Base-by-base conservation (phyloP, 2,797 vertebrate genomes). In the Steatocranus sp. region DNA sequence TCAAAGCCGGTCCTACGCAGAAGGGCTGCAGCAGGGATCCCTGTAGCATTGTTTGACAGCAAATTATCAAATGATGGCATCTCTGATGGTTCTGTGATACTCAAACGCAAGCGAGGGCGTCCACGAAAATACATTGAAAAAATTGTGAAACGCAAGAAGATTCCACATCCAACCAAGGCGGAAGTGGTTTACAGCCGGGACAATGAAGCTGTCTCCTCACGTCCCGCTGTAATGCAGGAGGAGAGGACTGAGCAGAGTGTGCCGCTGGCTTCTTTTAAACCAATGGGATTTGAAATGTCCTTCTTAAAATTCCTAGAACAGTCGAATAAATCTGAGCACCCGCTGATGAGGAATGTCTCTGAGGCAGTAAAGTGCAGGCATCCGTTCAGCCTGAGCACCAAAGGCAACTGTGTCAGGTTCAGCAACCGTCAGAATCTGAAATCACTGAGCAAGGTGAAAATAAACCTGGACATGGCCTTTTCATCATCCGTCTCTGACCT, bases 241-340 rank as follows among this genome's bases (percentile, higher is more conserved):
- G 96, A 97, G 9, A 90, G 86, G 18, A 66, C 77, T 0, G 96
- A 98, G 43, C 95, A 95, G 0, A 92, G 93, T 43, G 95, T 97
- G 2, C 95, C 97, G 1, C 95, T 99, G 93, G 96, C 97, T 86
- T 96, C 98, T 0, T 99, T 99, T 84, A 99, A 98, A 83, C 99
- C 99, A 0, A 98, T 99, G 97, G 98, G 98, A 34, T 99, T 99
- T 87, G 98, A 99, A 94, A 97, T 97, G 76, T 99, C 99, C 0
- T 99, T 99, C 93, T 95, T 99, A 54, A 97, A 99, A 86, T 99
- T 99, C 87, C 95, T 99, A n/a, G 97, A 99, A 83, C 97, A 99
- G 89, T 97, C 98, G 11, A 97, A 96, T 74, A 96, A 97, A 74
- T 96, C 97, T 58, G 95, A 97, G 49, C 94, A 95, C 46, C 96